Percentiles rank a stretch among this genome's conserved stretches.
Evolutionary conservation across 2,888 invertebrate species (phyloP).

Genomic region (Drosophila suboccidentalis): DNA sequence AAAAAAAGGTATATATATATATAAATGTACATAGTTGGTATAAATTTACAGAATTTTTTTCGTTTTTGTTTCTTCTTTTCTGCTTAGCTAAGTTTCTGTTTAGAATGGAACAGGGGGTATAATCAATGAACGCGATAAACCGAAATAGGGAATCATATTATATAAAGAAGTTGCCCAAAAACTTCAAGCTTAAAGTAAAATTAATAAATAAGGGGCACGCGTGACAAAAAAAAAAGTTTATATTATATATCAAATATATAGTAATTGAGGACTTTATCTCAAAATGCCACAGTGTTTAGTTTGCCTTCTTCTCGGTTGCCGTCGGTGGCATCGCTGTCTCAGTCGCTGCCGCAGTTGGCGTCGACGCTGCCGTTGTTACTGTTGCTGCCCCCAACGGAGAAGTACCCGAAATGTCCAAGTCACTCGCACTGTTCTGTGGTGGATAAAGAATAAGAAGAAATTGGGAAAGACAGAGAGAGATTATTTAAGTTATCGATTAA

Average conservation of each 20-base stretch:
- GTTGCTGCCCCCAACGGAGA: conserved; percentile 12
- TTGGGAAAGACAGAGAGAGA: background rate
- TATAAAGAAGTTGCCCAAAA: conserved; percentile 32
- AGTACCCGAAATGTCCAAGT: conserved; percentile 62
- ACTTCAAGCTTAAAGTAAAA: conserved; percentile 56
- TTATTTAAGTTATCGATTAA: background rate
- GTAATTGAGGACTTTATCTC: conserved; percentile 32
- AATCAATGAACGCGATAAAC: conserved; percentile 33
- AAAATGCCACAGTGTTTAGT: conserved; percentile 58
- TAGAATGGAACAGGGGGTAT: conserved; percentile 4
- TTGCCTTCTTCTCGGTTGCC: conserved; percentile 57
- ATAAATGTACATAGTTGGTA: conserved; percentile 48
- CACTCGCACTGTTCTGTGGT: conserved; percentile 79
- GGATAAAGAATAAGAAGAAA: background rate
- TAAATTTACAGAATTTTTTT: conserved; percentile 37
- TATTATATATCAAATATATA: conserved; percentile 30
- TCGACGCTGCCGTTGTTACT: conserved; percentile 8
- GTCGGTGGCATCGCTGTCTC: conserved; percentile 12
- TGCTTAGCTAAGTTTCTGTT: conserved; percentile 25
- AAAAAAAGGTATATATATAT: conserved; percentile 32
- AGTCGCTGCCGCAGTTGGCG: conserved; percentile 11
- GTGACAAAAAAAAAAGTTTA: conserved; percentile 32
- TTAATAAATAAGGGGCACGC: conserved; percentile 48
- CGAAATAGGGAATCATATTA: conserved; percentile 16
- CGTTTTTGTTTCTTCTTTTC: conserved; percentile 4